These are phyloP conservation scores for Falco concolor DNA, from an alignment of 2,797 vertebrate genomes.

Conservation along the genomic window DNA sequence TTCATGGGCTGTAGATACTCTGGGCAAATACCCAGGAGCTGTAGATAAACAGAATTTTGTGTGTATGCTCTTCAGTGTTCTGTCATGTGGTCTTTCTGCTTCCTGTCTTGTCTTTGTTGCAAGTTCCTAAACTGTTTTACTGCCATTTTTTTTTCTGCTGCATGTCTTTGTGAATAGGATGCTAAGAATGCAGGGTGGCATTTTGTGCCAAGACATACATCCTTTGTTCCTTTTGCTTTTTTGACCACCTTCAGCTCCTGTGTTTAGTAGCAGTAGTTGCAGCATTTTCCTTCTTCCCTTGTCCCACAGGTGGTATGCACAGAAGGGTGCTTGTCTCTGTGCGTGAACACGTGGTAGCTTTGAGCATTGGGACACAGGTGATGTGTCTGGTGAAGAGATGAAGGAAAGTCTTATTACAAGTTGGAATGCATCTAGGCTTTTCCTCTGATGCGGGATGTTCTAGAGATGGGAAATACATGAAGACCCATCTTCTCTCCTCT, in stretches of 20 bases:
- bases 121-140: neutral
- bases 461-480: neutral
- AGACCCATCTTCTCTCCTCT: neutral
- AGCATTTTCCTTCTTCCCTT: neutral
- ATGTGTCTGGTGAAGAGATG: neutral
- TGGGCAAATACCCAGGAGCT: neutral
- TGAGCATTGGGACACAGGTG: fast-evolving
- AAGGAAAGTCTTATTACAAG: neutral
- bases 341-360: neutral
- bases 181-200: neutral
- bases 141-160: neutral
- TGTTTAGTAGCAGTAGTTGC: neutral
- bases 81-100: neutral
- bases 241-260: neutral
- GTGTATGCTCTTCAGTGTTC: neutral
- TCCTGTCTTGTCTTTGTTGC: neutral
- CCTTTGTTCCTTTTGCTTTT: neutral
- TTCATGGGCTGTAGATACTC: neutral
- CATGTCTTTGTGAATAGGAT: fast-evolving
- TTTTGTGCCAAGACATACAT: neutral
- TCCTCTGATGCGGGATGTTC: neutral
- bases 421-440: neutral
- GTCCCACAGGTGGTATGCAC: neutral
- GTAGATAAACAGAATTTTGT: neutral
- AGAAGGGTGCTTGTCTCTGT: neutral